Evolutionary conservation across 2,113 vertebrate genomes (phyloP).

Genomic region (Octodon degus): DNA sequence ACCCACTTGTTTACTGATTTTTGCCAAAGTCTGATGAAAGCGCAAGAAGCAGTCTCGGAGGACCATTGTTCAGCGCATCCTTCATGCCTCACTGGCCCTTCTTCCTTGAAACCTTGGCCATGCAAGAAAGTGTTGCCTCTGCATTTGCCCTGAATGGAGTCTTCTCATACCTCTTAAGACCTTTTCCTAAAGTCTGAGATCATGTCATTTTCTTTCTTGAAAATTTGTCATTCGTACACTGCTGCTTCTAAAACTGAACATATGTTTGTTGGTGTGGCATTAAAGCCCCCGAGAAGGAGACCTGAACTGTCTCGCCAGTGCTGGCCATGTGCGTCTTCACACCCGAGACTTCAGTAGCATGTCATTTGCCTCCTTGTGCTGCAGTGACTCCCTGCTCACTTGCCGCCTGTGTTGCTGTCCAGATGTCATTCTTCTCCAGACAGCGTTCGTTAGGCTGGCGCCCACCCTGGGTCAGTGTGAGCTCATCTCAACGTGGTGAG

Average conservation of each 20-base stretch:
- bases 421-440: not conserved
- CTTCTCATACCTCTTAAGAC: not conserved
- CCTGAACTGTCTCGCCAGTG: not conserved
- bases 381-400: not conserved
- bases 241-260: not conserved
- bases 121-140: too few relatives aligned
- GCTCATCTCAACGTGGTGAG: not conserved
- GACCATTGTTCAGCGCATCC: not conserved
- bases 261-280: not conserved
- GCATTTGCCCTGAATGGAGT: not conserved
- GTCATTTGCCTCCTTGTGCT: not conserved
- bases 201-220: not conserved
- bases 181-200: not conserved
- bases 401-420: not conserved
- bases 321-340: not conserved
- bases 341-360: not conserved
- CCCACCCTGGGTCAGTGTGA: not conserved
- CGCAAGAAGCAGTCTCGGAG: not conserved
- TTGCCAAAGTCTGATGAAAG: not conserved
- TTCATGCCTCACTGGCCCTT: not conserved
- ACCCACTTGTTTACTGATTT: not conserved
- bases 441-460: not conserved
- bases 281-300: not conserved
- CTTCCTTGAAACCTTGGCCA: not conserved
- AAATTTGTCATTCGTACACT: not conserved